Evolutionary conservation across 64 coral and sea anemone species (phyloP).

Genomic region (Stichodactyla helianthus): DNA sequence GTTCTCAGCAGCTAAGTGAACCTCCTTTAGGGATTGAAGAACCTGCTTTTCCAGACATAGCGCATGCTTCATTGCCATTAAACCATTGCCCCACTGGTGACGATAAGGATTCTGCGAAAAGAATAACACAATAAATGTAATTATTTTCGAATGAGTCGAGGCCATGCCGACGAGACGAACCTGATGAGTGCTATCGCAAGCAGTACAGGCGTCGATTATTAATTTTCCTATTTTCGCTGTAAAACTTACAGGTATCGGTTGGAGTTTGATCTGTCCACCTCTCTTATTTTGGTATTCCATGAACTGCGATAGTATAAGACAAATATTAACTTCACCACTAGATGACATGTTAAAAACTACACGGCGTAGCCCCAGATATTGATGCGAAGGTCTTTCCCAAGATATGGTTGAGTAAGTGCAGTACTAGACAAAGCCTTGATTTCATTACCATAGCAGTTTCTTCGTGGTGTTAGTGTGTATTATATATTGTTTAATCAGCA

Average conservation of each 20-base stretch:
- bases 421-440: no score
- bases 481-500: no score
- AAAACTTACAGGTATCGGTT: constrained; percentile 5
- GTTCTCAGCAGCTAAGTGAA: constrained; percentile 1
- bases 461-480: no score
- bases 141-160: no score
- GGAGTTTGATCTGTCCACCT: constrained; percentile 27
- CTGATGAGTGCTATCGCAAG: background rate
- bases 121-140: background rate
- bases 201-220: background rate
- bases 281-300: constrained; percentile 22
- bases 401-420: no score
- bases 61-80: constrained; percentile 30
- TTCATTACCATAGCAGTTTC: no score
- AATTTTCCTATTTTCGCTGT: background rate
- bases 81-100: constrained; percentile 19
- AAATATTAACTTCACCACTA: background rate
- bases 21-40: background rate
- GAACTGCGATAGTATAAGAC: constrained; percentile 3
- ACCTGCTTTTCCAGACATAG: constrained; percentile 19
- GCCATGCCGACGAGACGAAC: no score
- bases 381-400: no score
- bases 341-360: no score
- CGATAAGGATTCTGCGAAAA: constrained; percentile 4
- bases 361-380: no score